A percentile compares a stretch with the other conserved stretches of the same genome.
phyloP scores from a whole-genome alignment of 2,113 vertebrate genomes.

The Myanophis thanlyinensis region DNA sequence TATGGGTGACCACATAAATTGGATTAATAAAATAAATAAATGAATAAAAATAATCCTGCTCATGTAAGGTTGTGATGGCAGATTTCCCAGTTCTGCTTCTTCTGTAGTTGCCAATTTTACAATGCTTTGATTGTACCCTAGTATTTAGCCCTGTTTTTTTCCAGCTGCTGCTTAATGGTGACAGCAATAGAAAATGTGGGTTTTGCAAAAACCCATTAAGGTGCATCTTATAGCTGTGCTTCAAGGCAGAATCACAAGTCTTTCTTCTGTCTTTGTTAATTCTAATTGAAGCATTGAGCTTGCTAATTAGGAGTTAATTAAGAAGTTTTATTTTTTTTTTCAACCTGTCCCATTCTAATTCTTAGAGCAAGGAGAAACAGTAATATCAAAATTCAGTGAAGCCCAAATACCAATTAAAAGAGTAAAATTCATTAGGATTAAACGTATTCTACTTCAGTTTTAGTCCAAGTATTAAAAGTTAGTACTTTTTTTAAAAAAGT shows the following conservation, averaged over 20 bases:
- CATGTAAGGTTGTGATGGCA: neutral
- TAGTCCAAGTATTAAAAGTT: neutral
- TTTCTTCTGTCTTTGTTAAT: neutral
- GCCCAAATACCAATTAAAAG: constrained; percentile 9
- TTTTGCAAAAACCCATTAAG: neutral
- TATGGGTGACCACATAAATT: neutral
- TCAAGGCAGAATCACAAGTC: neutral
- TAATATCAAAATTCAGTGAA: constrained; percentile 2
- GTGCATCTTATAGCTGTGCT: neutral
- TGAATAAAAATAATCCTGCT: neutral
- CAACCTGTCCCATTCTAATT: neutral
- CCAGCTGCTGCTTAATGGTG: neutral
- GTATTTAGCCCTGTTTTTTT: neutral
- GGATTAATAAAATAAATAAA: neutral
- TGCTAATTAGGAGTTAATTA: constrained; percentile 3
- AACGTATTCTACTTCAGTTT: neutral
- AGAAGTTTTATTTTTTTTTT: neutral
- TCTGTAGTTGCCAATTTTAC: neutral
- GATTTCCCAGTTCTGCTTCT: neutral
- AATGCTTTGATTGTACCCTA: neutral
- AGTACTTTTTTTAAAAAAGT: neutral
- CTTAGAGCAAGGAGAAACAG: neutral
- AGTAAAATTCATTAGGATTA: neutral
- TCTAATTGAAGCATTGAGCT: neutral
- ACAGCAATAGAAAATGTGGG: neutral